Conservation (phyloP, 2,888 invertebrate species). For the Eumerus sabulonum region DNA sequence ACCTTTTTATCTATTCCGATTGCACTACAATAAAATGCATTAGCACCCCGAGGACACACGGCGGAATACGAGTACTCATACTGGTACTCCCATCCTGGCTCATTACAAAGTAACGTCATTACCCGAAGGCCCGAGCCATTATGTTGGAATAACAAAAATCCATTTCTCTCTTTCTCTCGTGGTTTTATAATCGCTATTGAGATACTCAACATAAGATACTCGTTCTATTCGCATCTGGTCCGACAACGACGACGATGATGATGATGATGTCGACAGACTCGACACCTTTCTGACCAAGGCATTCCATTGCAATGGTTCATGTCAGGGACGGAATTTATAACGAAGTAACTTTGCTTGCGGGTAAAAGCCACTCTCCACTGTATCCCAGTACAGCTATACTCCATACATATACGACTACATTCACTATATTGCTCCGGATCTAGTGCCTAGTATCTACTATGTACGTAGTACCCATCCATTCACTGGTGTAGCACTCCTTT, state of each 20-base stretch:
- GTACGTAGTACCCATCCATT: conserved; percentile 25
- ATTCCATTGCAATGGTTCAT: conserved; percentile 22
- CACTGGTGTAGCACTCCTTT: conserved; percentile 22
- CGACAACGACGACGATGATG: conserved; percentile 7
- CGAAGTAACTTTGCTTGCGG: conserved; percentile 42
- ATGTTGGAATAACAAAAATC: conserved; percentile 29
- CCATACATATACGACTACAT: background rate
- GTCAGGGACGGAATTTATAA: conserved; percentile 52
- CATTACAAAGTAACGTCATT: conserved; percentile 58
- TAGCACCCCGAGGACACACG: conserved; percentile 48
- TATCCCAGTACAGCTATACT: no score
- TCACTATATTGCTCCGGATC: background rate
- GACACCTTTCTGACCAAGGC: conserved; percentile 42
- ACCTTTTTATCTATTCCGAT: conserved; percentile 44
- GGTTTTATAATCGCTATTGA: conserved; percentile 35
- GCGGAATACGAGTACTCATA: conserved; percentile 11
- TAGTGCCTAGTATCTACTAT: conserved; percentile 7
- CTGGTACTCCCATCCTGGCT: conserved; percentile 21
- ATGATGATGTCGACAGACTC: conserved; percentile 1
- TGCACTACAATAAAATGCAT: conserved; percentile 55
- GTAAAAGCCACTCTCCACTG: conserved; percentile 10
- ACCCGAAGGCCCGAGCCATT: conserved; percentile 31
- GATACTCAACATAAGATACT: no score
- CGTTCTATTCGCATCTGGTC: conserved; percentile 30
- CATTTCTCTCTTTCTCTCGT: conserved; percentile 15